Base-by-base conservation (phyloP, 2,888 invertebrate genomes). In the Chaitophorus viminalis region DNA sequence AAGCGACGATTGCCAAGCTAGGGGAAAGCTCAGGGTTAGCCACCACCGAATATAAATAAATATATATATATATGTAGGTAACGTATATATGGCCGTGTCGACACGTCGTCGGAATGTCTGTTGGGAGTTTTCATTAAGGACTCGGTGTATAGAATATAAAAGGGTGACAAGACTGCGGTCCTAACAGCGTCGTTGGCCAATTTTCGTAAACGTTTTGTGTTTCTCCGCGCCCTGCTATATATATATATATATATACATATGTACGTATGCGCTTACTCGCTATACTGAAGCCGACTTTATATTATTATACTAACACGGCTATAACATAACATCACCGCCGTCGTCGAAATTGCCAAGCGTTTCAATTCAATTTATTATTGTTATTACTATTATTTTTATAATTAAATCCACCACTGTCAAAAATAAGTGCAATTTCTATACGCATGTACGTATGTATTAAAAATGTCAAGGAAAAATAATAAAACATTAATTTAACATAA, bases 101-200 rank as follows among this genome's bases (percentile, higher is more conserved):
- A 81, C 87, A 87, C 87, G 87, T 81, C 87, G 79, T 74, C 87
- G 79, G 87, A 87, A 87, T 81, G 87, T 79, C 79, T 79, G 86
- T 60, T 25, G 79, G 86, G 79, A 86, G 86, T 86, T 79, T 86
- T 79, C 86, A 86, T 86, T 86, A 79, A 79, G 70, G 65, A 70
- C 21, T 21, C 70, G 68, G 18, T 29, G 29, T 14, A 14, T 14
- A 3, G 65, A 31, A 78, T 36, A 70, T 77, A 78, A 70, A 78
- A 85, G 65, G 33, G 68, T 68, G 68, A 77, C 54, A n/a, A 18
- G 39, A 81, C 74, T 31, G 21, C 11, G 54, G 60, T 74, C 29
- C 36, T 46, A 85, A 82, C 70, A 1, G 1, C 60, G 79, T 74
- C 52, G 72, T 39, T 29, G 78, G 79, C 72, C 86, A 74, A 74